Base-by-base conservation (phyloP, 2,888 invertebrate genomes). In the Synergus umbraculus region DNA sequence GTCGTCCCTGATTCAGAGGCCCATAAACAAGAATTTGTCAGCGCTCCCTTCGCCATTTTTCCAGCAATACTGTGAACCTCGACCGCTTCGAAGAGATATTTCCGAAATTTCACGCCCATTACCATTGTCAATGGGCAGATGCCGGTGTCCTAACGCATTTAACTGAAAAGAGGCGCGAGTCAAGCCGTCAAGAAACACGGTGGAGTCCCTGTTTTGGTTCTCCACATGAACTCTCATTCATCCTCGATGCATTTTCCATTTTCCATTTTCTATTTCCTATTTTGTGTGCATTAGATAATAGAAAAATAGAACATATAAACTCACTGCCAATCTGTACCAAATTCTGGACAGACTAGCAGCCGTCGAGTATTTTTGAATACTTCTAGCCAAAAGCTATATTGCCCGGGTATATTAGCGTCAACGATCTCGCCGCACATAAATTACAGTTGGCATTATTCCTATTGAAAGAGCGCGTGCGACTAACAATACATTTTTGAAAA, bases 61-160 rank as follows among this genome's bases (percentile, higher is more conserved):
- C 73, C 64, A 78, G 77, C 80, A 67, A 67, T 67, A 44, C 66
- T 79, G 29, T 65, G 76, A 64, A 67, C n/a, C 77, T 64, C 81
- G 86, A 84, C 85, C 84, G 78, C 64, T 76, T 79, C 77, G 84
- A 81, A 82, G 85, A 86, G 88, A 89, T 83, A 85, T 89, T 90
- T 88, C 85, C 83, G 90, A 90, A 90, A 91, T 91, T 91, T 91
- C 91, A 91, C 91, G 91, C 91, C 91, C 88, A 91, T 91, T 91
- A 89, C 88, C 84, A 89, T 91, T 90, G 91, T 90, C 85, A 88
- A 88, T 88, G 85, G 87, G 88, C 89, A 89, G 89, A 89, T 90
- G 89, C 87, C 83, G 43, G 76, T 78, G 65, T 80, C 83, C 79
- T 81, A 81, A 87, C 85, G 81, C 80, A 65, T 80, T 76, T 79